Evolutionary conservation across 1,140 invertebrate species (phyloP), one percentile per base, ranked within the genome.

Genomic region (Neodiprion pinetum): DNA sequence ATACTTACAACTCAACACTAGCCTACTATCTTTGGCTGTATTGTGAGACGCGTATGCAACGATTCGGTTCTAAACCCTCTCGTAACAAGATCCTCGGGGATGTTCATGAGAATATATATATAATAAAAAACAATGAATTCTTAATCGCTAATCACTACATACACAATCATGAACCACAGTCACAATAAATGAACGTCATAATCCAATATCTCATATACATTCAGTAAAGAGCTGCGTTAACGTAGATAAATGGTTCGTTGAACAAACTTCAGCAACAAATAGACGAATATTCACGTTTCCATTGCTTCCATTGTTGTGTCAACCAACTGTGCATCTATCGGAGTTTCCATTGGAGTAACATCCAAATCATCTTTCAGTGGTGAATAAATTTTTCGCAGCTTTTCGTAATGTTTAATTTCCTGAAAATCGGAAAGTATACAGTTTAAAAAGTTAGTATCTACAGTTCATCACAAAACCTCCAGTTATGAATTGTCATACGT

Each of bases 351-450:
- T 48, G 75, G 74, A 71, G 83, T 86, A 11, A 86, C 86, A 70
- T 88, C 88, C 71, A 82, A 85, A 11, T 87, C 86, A 70, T 88
- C 88, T 53, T 84, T 82, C 12, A 88, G 83, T 1, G 84, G 85
- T 9, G 89, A 88, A 85, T 92, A 92, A 49, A 90, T 86, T 72
- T 89, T 82, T 77, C 89, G 84, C 53, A 93, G 78, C 75, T 90
- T 90, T 75, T 92, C 90, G 78, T 93, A 93, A 83, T 92, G 90
- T 76, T 86, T 83, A 11, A 84, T 84, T 74, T 90, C 89, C 89
- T 90, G 73, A 8, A 81, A 74, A 70, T 69, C 75, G 68, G 67
- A n/a, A 48, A 67, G 67, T 47, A 67, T 8, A 47, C 67, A 48
- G 66, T 73, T 17, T 4, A 17, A 70, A 72, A 67, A 67, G 5